phyloP scores from a whole-genome alignment of 2,797 vertebrate species.

The Sebastiscus albofasciatus region DNA sequence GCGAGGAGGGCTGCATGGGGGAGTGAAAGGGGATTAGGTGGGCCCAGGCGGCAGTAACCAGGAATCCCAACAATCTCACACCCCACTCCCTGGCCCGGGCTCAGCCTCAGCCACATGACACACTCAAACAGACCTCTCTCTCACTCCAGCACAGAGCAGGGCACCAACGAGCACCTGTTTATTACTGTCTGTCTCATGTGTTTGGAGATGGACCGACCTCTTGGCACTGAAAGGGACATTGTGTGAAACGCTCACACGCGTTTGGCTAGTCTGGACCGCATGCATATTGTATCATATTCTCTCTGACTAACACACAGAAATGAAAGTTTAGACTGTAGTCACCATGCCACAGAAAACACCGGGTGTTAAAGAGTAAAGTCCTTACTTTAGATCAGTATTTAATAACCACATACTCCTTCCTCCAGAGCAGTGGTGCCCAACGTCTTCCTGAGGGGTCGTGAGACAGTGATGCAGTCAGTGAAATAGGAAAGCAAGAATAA shows the following conservation, averaged over 20 bases:
- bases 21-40: conserved; percentile 75
- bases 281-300: conserved; percentile 20
- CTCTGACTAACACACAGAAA: conserved; percentile 1
- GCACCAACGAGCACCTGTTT: conserved; percentile 74
- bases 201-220: conserved; percentile 53
- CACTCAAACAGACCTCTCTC: conserved; percentile 62
- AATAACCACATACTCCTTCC: conserved; percentile 6
- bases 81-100: conserved; percentile 71
- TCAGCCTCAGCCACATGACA: conserved; percentile 77
- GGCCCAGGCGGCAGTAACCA: conserved; percentile 78
- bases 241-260: conserved; percentile 37
- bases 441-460: neutral
- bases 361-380: conserved; percentile 15
- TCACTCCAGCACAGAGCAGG: conserved; percentile 42
- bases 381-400: conserved; percentile 2
- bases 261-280: conserved; percentile 19
- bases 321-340: neutral
- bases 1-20: conserved; percentile 61
- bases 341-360: conserved; percentile 10
- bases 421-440: neutral
- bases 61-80: conserved; percentile 83
- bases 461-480: neutral
- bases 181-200: conserved; percentile 58
- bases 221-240: conserved; percentile 58
- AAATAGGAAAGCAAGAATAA: neutral